A percentile compares a stretch with the other conserved stretches of the same genome.
phyloP scores from a whole-genome alignment of 2,113 vertebrate species.

The Cephalophus harveyi region DNA sequence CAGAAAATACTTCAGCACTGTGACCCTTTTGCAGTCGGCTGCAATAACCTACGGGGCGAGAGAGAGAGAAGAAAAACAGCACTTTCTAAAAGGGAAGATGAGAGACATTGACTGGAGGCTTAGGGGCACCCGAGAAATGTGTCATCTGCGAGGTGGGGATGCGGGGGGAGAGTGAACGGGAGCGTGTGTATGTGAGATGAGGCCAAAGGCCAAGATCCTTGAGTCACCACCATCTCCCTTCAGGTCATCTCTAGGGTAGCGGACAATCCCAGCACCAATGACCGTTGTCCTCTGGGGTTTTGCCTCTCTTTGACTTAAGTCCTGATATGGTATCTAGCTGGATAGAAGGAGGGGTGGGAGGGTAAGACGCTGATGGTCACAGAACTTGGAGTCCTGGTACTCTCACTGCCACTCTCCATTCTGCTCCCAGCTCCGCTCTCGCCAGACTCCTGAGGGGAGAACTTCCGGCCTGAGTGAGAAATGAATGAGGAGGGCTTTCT shows the following conservation, averaged over 20 bases:
- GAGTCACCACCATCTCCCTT: neutral
- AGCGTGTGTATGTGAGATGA: neutral
- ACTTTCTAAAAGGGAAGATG: constrained; percentile 74
- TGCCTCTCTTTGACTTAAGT: constrained; percentile 1
- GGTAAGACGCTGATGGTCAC: neutral
- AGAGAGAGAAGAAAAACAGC: constrained; percentile 77
- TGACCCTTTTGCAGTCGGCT: constrained; percentile 98
- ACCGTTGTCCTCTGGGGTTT: neutral
- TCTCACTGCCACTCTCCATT: neutral
- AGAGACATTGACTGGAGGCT: neutral
- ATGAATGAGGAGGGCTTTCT: constrained; percentile 33
- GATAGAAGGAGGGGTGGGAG: neutral
- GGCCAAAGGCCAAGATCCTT: neutral
- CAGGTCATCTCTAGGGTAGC: neutral
- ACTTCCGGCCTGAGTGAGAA: neutral
- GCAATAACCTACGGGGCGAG: constrained; percentile 90
- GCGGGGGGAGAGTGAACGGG: rapidly evolving
- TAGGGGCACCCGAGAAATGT: constrained; percentile 26
- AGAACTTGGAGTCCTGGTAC: neutral
- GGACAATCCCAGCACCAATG: neutral
- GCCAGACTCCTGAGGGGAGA: neutral
- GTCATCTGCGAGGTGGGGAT: neutral
- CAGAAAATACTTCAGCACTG: constrained; percentile 99
- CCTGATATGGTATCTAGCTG: neutral
- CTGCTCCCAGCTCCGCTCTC: neutral